Conservation (phyloP, 2,888 invertebrate species). For the Leptothorax acervorum region DNA sequence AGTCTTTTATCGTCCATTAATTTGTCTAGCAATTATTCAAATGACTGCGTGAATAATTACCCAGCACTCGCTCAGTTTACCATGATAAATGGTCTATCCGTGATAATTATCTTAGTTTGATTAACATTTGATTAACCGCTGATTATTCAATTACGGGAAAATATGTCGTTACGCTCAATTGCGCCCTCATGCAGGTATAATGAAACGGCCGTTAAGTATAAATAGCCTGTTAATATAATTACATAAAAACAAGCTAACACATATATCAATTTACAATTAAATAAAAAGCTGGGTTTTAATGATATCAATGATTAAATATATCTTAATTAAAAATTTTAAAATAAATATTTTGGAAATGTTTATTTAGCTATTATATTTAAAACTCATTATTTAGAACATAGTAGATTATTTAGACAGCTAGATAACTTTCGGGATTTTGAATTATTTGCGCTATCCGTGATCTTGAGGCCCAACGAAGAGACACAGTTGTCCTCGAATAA, state of each 20-base stretch:
- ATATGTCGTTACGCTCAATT: conserved; percentile 73
- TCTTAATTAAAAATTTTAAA: conserved; percentile 1
- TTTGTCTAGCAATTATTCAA: conserved; percentile 72
- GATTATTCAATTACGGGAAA: conserved; percentile 75
- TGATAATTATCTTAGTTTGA: conserved; percentile 72
- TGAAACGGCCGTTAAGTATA: conserved; percentile 39
- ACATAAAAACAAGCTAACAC: background rate
- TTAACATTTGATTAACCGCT: conserved; percentile 70
- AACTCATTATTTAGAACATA: background rate
- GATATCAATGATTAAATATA: background rate
- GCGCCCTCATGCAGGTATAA: conserved; percentile 63
- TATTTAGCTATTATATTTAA: background rate
- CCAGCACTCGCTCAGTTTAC: conserved; percentile 62
- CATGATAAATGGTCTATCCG: conserved; percentile 62
- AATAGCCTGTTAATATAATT: background rate
- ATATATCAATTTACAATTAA: background rate
- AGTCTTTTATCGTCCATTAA: conserved; percentile 51
- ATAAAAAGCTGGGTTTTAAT: background rate
- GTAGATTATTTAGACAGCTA: background rate
- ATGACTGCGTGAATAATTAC: conserved; percentile 70
- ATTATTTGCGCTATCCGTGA: background rate
- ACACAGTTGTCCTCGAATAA: conserved; percentile 11
- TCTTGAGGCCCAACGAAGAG: background rate
- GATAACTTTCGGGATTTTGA: background rate
- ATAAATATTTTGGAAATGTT: background rate